Conservation (phyloP, 37 sponge, comb jelly and placozoan species). For the Spongia lamella region DNA sequence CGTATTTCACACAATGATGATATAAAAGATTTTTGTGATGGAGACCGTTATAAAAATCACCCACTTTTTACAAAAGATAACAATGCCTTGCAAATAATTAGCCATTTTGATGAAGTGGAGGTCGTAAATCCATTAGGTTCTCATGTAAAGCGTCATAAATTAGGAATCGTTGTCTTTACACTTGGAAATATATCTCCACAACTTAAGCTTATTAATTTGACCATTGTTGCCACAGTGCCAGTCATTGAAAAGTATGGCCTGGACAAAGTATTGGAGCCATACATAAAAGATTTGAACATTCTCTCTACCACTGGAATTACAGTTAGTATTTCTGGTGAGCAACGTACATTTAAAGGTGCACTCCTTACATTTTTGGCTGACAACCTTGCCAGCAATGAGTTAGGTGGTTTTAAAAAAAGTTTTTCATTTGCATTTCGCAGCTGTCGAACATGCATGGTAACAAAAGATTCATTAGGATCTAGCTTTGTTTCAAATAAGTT, state of each 20-base stretch:
- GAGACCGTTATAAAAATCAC: conserved; percentile 1
- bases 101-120: conserved; percentile 48
- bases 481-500: not conserved
- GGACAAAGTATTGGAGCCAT: conserved; percentile 21
- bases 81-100: conserved; percentile 31
- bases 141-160: conserved; percentile 41
- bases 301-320: conserved; percentile 18
- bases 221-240: conserved; percentile 14
- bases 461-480: not conserved
- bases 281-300: conserved; percentile 22
- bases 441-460: conserved; percentile 20
- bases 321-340: conserved; percentile 1
- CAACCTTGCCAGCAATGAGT: conserved; percentile 35
- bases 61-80: conserved; percentile 25
- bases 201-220: conserved; percentile 15
- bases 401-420: conserved; percentile 48
- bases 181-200: conserved; percentile 32
- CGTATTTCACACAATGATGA: conserved; percentile 14
- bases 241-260: conserved; percentile 44
- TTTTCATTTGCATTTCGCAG: conserved; percentile 31
- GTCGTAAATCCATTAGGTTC: conserved; percentile 36
- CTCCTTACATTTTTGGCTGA: conserved; percentile 37
- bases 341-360: conserved; percentile 15
- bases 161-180: conserved; percentile 34
- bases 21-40: conserved; percentile 44